phyloP scores from a whole-genome alignment of 2,797 vertebrate genomes.

The Gambelia wislizenii region DNA sequence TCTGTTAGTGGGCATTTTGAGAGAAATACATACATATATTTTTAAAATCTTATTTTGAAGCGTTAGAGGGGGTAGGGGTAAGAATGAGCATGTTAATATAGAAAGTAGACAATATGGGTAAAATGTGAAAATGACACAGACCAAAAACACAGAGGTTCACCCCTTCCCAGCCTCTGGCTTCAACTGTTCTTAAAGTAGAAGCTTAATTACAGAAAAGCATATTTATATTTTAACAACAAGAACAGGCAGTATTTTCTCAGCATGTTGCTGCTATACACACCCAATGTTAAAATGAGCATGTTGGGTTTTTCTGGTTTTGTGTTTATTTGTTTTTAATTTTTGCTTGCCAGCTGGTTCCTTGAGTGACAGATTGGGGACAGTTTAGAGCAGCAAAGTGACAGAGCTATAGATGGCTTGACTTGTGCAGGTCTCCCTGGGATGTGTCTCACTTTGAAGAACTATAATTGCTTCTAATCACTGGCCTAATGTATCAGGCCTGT shows the following conservation, averaged over 20 bases:
- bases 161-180: not conserved
- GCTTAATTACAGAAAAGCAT: constrained; percentile 45
- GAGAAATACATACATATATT: too few relatives aligned
- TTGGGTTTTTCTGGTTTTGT: constrained; percentile 54
- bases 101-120: not conserved
- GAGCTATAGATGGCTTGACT: constrained; percentile 76
- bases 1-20: too few relatives aligned
- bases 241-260: constrained; percentile 49
- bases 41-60: too few relatives aligned
- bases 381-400: constrained; percentile 77
- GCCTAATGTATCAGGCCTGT: constrained; percentile 70
- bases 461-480: constrained; percentile 84
- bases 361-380: constrained; percentile 84
- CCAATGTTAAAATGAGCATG: constrained; percentile 58
- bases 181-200: constrained; percentile 23
- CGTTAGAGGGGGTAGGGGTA: too few relatives aligned
- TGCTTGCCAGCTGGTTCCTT: constrained; percentile 43
- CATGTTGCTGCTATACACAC: constrained; percentile 33
- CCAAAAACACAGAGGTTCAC: not conserved
- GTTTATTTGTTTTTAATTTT: constrained; percentile 52
- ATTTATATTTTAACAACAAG: constrained; percentile 62
- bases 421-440: constrained; percentile 77
- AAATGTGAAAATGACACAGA: not conserved
- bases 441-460: constrained; percentile 77
- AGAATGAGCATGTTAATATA: not conserved